Conservation (phyloP, 92 coral and sea anemone species). For the Blastomussa wellsi region DNA sequence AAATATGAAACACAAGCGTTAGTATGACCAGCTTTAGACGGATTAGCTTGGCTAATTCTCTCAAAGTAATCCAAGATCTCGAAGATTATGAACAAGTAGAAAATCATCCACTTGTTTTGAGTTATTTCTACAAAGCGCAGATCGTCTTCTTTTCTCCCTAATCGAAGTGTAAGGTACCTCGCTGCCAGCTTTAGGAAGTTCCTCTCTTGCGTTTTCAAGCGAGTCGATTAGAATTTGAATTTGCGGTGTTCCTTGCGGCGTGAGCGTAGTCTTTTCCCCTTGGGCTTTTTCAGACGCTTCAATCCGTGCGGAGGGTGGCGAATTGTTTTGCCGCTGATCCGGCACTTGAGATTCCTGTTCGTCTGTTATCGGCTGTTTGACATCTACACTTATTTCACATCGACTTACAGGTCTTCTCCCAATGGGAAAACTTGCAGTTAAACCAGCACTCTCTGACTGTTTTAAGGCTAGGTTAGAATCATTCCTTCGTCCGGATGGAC, state of each 20-base stretch:
- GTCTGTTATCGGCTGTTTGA: conserved; percentile 7
- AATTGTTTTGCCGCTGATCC: conserved; percentile 10
- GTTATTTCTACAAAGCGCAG: conserved; percentile 83
- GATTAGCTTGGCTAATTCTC: conserved; percentile 16
- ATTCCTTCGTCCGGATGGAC: background rate
- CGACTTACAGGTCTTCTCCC: conserved; percentile 81
- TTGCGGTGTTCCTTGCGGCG: conserved; percentile 43
- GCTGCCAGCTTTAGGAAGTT: conserved; percentile 51
- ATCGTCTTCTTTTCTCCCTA: conserved; percentile 84
- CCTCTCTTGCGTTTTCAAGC: conserved; percentile 73
- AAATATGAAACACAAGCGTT: background rate
- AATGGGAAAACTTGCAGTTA: background rate
- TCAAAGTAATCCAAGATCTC: conserved; percentile 80
- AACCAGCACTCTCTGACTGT: background rate
- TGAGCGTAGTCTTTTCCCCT: background rate
- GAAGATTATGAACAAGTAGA: conserved; percentile 79
- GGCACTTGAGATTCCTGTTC: conserved; percentile 7
- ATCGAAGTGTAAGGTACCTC: conserved; percentile 78
- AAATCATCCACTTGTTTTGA: conserved; percentile 92
- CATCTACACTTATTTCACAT: conserved; percentile 73
- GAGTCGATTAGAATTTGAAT: conserved; percentile 82
- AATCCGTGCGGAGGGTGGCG: conserved; percentile 35
- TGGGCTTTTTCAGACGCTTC: background rate
- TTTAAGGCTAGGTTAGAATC: background rate
- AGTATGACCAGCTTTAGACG: conserved; percentile 5